Evolutionary conservation across 1,140 invertebrate species (phyloP).

Genomic region (Bombus consobrinus): DNA sequence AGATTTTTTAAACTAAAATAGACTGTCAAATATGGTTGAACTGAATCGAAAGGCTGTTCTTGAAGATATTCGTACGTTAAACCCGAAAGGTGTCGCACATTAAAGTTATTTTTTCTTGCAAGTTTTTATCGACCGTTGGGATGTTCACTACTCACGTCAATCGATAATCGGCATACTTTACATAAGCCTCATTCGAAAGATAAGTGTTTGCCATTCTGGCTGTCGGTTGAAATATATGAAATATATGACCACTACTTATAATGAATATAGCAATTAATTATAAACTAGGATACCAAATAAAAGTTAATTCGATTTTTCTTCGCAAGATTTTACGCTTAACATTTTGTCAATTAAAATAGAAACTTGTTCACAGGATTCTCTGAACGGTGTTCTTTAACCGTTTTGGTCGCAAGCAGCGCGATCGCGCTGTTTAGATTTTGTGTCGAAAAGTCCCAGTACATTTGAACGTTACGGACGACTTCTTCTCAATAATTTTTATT

Average conservation of each 20-base stretch:
- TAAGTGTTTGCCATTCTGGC: too few relatives aligned
- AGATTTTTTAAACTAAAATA: not conserved
- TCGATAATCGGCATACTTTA: not conserved
- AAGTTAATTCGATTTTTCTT: not conserved
- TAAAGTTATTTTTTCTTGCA: not conserved
- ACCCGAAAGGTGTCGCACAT: not conserved
- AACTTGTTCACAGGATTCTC: not conserved
- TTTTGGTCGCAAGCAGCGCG: too few relatives aligned
- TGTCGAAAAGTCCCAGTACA: too few relatives aligned
- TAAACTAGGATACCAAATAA: too few relatives aligned
- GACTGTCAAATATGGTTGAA: not conserved
- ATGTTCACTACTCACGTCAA: not conserved
- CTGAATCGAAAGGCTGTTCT: not conserved
- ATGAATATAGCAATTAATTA: too few relatives aligned
- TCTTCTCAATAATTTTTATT: too few relatives aligned
- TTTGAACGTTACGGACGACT: too few relatives aligned
- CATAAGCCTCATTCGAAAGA: too few relatives aligned
- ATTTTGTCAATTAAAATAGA: not conserved
- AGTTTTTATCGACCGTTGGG: constrained; percentile 8
- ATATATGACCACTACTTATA: too few relatives aligned
- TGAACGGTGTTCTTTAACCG: too few relatives aligned
- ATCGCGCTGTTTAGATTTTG: too few relatives aligned
- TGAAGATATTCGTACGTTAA: constrained; percentile 19
- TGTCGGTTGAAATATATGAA: too few relatives aligned
- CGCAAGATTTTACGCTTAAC: not conserved